phyloP scores from a whole-genome alignment of 2,888 invertebrate species.

The Acrobasis suavella region DNA sequence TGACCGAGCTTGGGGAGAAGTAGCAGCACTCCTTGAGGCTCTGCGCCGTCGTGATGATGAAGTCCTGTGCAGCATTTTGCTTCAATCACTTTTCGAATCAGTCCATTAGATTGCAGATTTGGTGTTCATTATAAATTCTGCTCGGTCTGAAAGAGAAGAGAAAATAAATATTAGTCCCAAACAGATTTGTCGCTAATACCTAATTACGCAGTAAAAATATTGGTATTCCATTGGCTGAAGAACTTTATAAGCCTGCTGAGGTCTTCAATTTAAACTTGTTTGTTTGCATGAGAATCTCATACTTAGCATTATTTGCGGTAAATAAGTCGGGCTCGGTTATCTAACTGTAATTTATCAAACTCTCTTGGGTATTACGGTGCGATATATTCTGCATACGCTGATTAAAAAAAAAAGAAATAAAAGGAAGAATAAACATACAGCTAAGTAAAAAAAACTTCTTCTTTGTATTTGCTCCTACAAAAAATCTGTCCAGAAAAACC shows the following conservation, averaged over 20 bases:
- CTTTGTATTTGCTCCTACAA: too few relatives aligned
- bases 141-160: conserved; percentile 36
- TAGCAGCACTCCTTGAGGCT: conserved; percentile 85
- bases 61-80: conserved; percentile 84
- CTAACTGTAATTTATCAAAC: not conserved
- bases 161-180: conserved; percentile 17
- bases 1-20: conserved; percentile 83
- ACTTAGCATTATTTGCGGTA: not conserved
- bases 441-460: too few relatives aligned
- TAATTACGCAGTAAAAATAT: conserved; percentile 24
- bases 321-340: not conserved
- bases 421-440: not conserved
- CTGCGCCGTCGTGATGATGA: conserved; percentile 86
- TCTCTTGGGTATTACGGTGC: not conserved
- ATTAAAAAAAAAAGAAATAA: not conserved
- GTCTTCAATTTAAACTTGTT: conserved; percentile 51
- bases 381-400: not conserved
- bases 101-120: not conserved
- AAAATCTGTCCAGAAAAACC: too few relatives aligned
- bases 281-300: conserved; percentile 37
- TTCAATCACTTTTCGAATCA: not conserved
- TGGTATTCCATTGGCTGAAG: conserved; percentile 32
- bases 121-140: conserved; percentile 10
- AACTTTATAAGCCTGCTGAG: conserved; percentile 41
- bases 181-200: conserved; percentile 24